Evolutionary conservation across 2,888 invertebrate species (phyloP).

Genomic region (Scaptomyza flava): DNA sequence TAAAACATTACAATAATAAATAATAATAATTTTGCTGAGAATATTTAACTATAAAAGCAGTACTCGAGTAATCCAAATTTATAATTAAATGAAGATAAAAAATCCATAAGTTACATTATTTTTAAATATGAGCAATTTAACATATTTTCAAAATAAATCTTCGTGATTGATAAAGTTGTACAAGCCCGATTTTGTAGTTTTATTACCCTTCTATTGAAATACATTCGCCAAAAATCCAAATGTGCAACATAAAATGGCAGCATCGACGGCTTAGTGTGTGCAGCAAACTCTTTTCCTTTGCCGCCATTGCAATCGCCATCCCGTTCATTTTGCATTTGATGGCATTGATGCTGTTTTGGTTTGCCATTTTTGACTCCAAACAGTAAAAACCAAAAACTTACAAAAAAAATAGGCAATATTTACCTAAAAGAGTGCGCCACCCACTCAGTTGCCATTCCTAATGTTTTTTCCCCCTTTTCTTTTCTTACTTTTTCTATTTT

Average conservation of each 20-base stretch:
- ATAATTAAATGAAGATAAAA: not conserved
- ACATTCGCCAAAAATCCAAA: slow-evolving; percentile 22
- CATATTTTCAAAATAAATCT: not conserved
- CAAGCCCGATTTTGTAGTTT: not conserved
- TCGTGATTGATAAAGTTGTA: not conserved
- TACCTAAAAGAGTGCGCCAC: slow-evolving; percentile 14
- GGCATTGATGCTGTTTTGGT: slow-evolving; percentile 71
- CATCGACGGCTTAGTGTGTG: slow-evolving; percentile 26
- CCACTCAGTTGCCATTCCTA: not conserved
- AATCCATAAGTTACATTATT: not conserved
- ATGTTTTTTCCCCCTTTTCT: slow-evolving; percentile 32
- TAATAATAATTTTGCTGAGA: too few species aligned
- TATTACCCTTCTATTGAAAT: not conserved
- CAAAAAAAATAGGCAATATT: slow-evolving; percentile 17
- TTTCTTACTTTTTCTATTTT: slow-evolving; percentile 29
- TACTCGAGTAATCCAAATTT: too few species aligned
- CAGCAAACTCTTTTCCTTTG: not conserved
- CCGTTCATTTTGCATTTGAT: slow-evolving; percentile 44
- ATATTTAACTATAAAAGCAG: too few species aligned
- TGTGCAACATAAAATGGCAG: slow-evolving; percentile 39
- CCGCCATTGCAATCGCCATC: not conserved
- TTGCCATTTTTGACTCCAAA: slow-evolving; percentile 52
- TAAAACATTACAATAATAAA: not conserved
- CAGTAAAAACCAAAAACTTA: slow-evolving; percentile 7
- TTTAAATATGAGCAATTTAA: too few species aligned